Base-by-base conservation (phyloP, 92 coral and sea anemone species). In the Blastomussa wellsi region DNA sequence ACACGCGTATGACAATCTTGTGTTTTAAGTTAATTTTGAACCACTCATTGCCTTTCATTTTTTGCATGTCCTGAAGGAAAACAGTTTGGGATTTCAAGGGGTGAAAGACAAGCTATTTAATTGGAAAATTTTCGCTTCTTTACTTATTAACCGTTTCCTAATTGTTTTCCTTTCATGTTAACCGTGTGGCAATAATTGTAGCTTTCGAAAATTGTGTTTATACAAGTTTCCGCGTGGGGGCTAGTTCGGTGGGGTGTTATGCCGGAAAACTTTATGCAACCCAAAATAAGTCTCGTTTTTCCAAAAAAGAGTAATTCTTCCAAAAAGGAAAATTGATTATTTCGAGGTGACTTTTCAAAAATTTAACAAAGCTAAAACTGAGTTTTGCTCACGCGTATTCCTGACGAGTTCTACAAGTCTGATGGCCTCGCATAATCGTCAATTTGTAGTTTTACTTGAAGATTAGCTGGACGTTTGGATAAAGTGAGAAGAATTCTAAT, bases 11-110 rank as follows among this genome's bases (percentile, higher is more conserved):
- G n/a, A 24, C 7, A 41, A 5, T 15, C 72, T 51, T 31, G 5
- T 24, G 1, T 33, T 17, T 26, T 16, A 37, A n/a, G 53, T 64
- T 79, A 16, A 64, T 79, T 80, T 67, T 44, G 2, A 47, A 53
- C n/a, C 19, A 3, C 19, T 10, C 39, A 12, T 64, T 48, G 29
- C 19, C 51, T 64, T 62, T 65, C 5, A 16, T 32, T 49, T 80
- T 80, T 31, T 8, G 57, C 55, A 26, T 42, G 24, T 9, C 36
- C 35, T 66, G 33, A 17, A 22, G 60, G 17, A 28, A 28, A 41
- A 9, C 75, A 66, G 28, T 65, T 81, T 32, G 85, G 47, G 32
- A 36, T 81, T 81, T 33, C 49, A 48, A 32, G 66, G 48, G 32
- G 5, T 8, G 47, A 68, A 17, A 48, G 51, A n/a, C n/a, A 81